phyloP scores from a whole-genome alignment of 2,113 vertebrate genomes.

The Limnothrissa miodon region DNA sequence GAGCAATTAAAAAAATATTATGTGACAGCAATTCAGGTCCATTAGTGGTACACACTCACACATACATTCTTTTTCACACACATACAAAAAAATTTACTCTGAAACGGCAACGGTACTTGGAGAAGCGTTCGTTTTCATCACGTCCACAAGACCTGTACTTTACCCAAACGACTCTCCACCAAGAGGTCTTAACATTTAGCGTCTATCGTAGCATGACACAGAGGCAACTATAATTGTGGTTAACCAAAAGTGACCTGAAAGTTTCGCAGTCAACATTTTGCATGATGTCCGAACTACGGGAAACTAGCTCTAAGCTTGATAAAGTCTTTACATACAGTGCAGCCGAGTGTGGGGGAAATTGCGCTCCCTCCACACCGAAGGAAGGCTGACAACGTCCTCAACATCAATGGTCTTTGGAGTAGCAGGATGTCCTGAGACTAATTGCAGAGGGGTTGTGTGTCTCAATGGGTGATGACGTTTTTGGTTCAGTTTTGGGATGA shows the following conservation, averaged over 20 bases:
- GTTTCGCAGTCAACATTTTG: background rate
- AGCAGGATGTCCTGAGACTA: background rate
- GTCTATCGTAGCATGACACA: conserved; percentile 1
- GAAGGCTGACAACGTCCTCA: background rate
- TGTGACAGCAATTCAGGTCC: background rate
- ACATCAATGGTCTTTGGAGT: background rate
- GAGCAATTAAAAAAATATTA: background rate
- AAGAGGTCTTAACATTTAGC: background rate
- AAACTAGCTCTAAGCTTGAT: background rate
- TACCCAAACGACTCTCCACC: background rate
- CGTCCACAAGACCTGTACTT: background rate
- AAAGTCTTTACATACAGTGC: background rate
- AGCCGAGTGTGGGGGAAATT: background rate
- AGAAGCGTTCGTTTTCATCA: background rate
- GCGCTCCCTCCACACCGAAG: background rate
- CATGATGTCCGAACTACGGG: background rate
- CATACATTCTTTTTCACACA: background rate
- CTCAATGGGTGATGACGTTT: background rate
- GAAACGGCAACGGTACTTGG: background rate
- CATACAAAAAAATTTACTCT: background rate
- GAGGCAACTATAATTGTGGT: background rate
- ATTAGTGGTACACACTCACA: background rate
- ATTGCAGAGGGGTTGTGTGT: background rate
- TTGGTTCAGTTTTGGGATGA: background rate
- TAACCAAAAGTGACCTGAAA: background rate